Evolutionary conservation across 2,113 vertebrate species (phyloP), one percentile per base, ranked within the genome.

Genomic region (Cyrtonyx montezumae): DNA sequence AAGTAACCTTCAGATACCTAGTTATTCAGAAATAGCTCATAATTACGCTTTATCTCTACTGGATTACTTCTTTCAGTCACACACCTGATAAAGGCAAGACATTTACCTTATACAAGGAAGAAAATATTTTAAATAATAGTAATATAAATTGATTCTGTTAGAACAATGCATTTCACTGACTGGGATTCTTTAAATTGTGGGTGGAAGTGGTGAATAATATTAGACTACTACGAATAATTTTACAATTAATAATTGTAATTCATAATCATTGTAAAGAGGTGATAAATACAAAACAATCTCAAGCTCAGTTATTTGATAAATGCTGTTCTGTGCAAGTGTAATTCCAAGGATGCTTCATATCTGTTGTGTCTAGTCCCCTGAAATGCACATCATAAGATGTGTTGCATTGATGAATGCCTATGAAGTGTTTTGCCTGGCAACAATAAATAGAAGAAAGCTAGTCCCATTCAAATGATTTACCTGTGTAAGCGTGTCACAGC

Each of bases 391-490:
- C 49, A 70, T 74, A 93, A 92, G 68, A 42, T 43, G 48, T 55
- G 75, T 73, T 88, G 32, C 2, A 1, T 37, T 65, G 61, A 51
- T 96, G 92, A 95, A 93, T 95, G 85, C 55, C 62, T 91, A 92
- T 56, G 63, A 83, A 49, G 53, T 87, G 65, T 83, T 96, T 96
- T 68, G 90, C 91, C 46, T 95, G 84, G 96, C 92, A 97, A 97
- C 94, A 93, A 51, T 79, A 94, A 94, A 87, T 74, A 75, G 76
- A 53, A 84, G 21, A 36, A 65, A 61, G 53, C 71, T 89, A 81
- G 88, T 84, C 26, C 78, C 19, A 49, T 92, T 95, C 61, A 81
- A 84, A 61, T 94, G 91, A 95, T 91, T 94, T 90, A 93, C 85
- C 68, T 80, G 81, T 70, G 4, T 42, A 75, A 75, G 25, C 19